phyloP scores from a whole-genome alignment of 2,888 invertebrate genomes.

The Heliothis peltigera region DNA sequence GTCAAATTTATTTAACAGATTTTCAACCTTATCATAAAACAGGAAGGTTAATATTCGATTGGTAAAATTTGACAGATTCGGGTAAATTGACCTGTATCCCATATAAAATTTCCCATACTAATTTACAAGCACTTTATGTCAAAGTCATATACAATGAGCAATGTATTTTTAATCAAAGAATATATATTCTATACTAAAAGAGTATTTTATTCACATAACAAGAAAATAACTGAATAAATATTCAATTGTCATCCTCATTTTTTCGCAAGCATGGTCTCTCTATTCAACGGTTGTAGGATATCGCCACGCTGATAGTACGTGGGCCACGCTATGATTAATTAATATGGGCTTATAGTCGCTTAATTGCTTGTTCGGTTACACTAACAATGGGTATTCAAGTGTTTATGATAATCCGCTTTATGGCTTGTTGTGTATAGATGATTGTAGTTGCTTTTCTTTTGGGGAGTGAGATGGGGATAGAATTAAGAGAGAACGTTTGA shows the following conservation, averaged over 20 bases:
- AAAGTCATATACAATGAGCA: no score
- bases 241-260: neutral
- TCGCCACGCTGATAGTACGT: slow-evolving; percentile 82
- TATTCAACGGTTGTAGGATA: slow-evolving; percentile 71
- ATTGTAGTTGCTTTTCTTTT: slow-evolving; percentile 7
- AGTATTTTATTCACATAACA: no score
- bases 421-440: slow-evolving; percentile 18
- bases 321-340: slow-evolving; percentile 84
- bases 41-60: no score
- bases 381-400: slow-evolving; percentile 70
- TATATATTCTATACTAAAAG: no score
- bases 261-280: slow-evolving; percentile 60
- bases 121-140: no score
- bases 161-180: no score
- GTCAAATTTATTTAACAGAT: no score
- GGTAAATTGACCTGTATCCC: no score
- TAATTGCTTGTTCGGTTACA: slow-evolving; percentile 83
- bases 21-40: no score
- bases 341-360: slow-evolving; percentile 77
- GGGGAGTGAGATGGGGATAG: neutral
- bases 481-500: neutral
- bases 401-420: slow-evolving; percentile 40
- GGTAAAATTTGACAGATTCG: no score
- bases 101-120: no score
- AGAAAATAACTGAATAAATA: no score